Percentiles rank a stretch among this genome's conserved stretches.
These are phyloP conservation scores for Caranx ignobilis DNA, from an alignment of 2,113 vertebrate genomes.

Conservation along the genomic window DNA sequence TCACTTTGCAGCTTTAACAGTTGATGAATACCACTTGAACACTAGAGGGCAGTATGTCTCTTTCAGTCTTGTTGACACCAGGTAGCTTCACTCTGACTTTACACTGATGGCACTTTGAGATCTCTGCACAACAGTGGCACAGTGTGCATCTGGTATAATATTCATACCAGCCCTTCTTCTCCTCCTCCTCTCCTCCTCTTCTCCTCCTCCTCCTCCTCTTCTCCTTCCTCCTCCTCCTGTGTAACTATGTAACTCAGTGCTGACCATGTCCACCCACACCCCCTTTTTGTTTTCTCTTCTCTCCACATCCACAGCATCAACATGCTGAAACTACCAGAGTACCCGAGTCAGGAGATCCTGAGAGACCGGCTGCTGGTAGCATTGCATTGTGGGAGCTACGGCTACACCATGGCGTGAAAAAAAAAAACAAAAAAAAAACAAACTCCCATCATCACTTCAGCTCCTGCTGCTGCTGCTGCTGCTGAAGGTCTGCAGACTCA, in stretches of 20 bases:
- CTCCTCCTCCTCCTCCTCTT: too few relatives aligned
- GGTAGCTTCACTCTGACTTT: background rate
- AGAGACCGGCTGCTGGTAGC: constrained; percentile 96
- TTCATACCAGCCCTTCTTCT: background rate
- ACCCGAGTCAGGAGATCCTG: constrained; percentile 94
- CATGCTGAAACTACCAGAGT: constrained; percentile 99
- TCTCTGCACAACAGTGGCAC: background rate
- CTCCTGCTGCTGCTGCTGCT: constrained; percentile 20
- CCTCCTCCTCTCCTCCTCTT: too few relatives aligned
- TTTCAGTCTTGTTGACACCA: background rate
- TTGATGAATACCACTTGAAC: constrained; percentile 2
- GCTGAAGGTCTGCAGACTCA: constrained; percentile 16
- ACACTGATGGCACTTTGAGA: background rate
- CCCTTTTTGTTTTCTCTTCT: background rate
- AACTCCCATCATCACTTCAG: background rate
- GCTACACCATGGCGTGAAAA: constrained; percentile 96
- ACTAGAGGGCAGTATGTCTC: constrained; percentile 77
- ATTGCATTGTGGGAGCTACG: constrained; percentile 97
- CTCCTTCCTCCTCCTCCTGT: too few relatives aligned
- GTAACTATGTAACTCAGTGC: background rate
- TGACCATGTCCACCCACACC: background rate
- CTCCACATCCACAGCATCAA: constrained; percentile 89
- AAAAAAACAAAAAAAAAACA: constrained; percentile 40
- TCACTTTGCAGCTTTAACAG: background rate
- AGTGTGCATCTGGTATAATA: constrained; percentile 29